phyloP scores from a whole-genome alignment of 2,113 vertebrate species.

The Fregata magnificens region DNA sequence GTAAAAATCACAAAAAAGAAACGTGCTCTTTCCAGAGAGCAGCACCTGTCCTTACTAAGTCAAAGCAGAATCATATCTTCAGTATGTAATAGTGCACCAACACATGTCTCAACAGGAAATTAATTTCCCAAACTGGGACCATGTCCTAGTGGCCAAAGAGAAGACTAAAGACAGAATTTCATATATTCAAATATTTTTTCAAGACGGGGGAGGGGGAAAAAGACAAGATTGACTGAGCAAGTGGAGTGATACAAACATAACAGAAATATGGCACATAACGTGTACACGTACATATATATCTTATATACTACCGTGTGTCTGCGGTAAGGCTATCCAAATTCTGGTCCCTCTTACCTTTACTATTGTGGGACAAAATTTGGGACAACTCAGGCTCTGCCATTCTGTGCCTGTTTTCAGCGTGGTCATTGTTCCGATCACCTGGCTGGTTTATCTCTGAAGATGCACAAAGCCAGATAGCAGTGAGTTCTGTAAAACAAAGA shows the following conservation, averaged over 20 bases:
- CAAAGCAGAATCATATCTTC: neutral
- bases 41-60: neutral
- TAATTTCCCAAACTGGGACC: neutral
- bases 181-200: neutral
- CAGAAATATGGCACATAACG: neutral
- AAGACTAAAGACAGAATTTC: neutral
- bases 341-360: neutral
- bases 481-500: neutral
- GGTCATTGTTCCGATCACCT: neutral
- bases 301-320: neutral
- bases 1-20: neutral
- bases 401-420: neutral
- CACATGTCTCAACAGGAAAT: neutral
- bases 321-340: fast-evolving
- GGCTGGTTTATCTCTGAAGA: neutral
- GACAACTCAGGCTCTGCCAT: neutral
- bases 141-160: neutral
- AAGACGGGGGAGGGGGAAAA: neutral
- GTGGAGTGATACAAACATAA: neutral
- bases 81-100: neutral
- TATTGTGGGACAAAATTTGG: neutral
- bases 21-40: neutral
- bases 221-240: neutral
- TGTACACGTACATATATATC: no score
- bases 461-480: neutral